A percentile compares a stretch with the other conserved stretches of the same genome.
Evolutionary conservation across 2,797 vertebrate species (phyloP).

Genomic region (Enoplosus armatus): DNA sequence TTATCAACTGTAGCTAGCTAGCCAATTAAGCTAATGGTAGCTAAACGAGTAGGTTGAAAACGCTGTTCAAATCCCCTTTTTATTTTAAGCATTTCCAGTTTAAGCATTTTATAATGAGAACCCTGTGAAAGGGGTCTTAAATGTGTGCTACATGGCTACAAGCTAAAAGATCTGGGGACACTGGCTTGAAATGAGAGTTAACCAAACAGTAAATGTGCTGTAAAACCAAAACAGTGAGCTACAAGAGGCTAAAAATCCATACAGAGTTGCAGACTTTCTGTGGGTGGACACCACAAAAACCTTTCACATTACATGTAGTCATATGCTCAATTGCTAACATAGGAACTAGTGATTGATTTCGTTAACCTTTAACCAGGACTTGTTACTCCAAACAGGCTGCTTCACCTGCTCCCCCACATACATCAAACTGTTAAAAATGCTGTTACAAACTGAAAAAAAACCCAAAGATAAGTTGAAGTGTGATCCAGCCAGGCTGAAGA

Average conservation of each 20-base stretch:
- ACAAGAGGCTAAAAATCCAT: not conserved
- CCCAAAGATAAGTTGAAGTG: not conserved
- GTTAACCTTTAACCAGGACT: not conserved
- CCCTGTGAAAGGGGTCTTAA: no score
- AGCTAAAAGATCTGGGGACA: no score
- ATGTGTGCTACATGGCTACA: no score
- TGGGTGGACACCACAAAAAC: not conserved
- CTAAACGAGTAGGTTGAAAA: no score
- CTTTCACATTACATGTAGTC: not conserved
- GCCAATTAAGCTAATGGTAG: not conserved
- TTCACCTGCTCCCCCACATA: not conserved
- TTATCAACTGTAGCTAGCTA: not conserved
- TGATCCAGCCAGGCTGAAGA: slow-evolving; percentile 1
- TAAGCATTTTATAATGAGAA: no score
- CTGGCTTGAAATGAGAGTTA: not conserved
- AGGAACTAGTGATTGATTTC: not conserved
- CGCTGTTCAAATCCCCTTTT: no score
- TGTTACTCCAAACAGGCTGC: not conserved
- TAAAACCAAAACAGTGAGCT: not conserved
- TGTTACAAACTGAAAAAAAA: not conserved
- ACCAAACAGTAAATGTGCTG: not conserved
- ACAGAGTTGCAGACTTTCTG: not conserved
- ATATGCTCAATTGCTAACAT: not conserved
- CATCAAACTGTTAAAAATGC: slow-evolving; percentile 1
- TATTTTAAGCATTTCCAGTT: no score